A percentile compares a stretch with the other conserved stretches of the same genome.
phyloP scores from a whole-genome alignment of 2,113 vertebrate species.

The Laticauda laticaudata region DNA sequence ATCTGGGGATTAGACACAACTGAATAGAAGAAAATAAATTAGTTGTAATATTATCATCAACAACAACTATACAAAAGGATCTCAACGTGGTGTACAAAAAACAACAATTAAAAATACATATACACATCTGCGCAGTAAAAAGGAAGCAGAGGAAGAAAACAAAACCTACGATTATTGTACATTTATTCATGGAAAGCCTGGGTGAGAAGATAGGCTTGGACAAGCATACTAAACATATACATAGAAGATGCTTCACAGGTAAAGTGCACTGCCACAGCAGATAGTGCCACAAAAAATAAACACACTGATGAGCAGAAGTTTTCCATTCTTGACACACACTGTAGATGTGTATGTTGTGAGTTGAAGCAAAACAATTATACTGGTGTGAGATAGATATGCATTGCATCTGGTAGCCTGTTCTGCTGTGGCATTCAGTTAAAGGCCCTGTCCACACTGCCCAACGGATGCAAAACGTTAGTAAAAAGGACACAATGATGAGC shows the following conservation, averaged over 20 bases:
- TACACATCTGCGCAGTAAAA: not conserved
- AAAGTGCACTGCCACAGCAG: not conserved
- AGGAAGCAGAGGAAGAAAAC: not conserved
- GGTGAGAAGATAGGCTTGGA: not conserved
- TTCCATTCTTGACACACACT: not conserved
- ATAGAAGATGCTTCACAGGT: not conserved
- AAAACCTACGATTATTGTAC: not conserved
- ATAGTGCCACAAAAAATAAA: not conserved
- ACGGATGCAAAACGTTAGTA: too few species aligned
- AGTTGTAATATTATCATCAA: not conserved
- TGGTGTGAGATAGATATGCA: not conserved
- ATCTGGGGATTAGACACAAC: not conserved
- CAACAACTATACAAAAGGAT: not conserved
- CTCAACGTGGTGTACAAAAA: not conserved
- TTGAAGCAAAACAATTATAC: not conserved
- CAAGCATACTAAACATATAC: not conserved
- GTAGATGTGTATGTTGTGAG: not conserved
- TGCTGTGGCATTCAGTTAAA: not conserved
- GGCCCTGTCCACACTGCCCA: too few species aligned
- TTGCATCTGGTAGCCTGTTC: not conserved
- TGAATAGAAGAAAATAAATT: not conserved
- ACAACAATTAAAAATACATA: not conserved
- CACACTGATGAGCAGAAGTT: not conserved
- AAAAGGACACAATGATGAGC: too few species aligned
- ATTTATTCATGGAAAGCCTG: not conserved